Percentiles rank a stretch among this genome's conserved stretches.
These are phyloP conservation scores for Xiphydria camelus DNA, from an alignment of 2,888 invertebrate species.

Conservation along the genomic window DNA sequence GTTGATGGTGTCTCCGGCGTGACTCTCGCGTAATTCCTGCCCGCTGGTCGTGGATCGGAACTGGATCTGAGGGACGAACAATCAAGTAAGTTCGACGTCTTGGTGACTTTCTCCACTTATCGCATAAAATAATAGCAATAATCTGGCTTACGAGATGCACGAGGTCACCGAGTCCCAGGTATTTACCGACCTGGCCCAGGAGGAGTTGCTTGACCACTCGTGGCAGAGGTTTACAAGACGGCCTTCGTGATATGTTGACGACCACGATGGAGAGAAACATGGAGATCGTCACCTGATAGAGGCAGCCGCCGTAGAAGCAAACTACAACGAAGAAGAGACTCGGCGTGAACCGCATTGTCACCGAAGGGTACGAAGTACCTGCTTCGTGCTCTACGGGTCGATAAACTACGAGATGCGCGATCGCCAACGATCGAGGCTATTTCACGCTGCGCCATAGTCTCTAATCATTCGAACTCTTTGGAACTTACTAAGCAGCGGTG, in stretches of 20 bases:
- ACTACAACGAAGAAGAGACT: slow-evolving; percentile 59
- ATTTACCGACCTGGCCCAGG: slow-evolving; percentile 56
- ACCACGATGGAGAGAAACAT: slow-evolving; percentile 62
- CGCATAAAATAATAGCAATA: background rate
- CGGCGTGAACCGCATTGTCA: too few species aligned
- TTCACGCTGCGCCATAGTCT: slow-evolving; percentile 48
- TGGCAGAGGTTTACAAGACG: slow-evolving; percentile 59
- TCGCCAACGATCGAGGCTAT: slow-evolving; percentile 41
- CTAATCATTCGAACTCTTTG: too few species aligned
- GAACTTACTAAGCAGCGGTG: slow-evolving; percentile 64
- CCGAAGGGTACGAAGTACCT: too few species aligned
- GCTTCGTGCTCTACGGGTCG: too few species aligned
- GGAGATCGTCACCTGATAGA: slow-evolving; percentile 60
- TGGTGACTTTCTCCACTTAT: too few species aligned
- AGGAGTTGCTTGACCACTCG: slow-evolving; percentile 60
- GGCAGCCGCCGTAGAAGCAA: slow-evolving; percentile 61
- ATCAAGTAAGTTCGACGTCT: too few species aligned
- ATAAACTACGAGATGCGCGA: too few species aligned
- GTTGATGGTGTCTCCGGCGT: slow-evolving; percentile 26
- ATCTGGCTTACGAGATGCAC: slow-evolving; percentile 54
- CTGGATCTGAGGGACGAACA: slow-evolving; percentile 43
- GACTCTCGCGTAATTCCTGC: slow-evolving; percentile 44
- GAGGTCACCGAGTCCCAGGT: slow-evolving; percentile 56
- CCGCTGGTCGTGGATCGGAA: slow-evolving; percentile 37
- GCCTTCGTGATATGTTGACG: slow-evolving; percentile 61